Conservation (phyloP, 1,140 invertebrate genomes). For the Dreissena polymorpha region DNA sequence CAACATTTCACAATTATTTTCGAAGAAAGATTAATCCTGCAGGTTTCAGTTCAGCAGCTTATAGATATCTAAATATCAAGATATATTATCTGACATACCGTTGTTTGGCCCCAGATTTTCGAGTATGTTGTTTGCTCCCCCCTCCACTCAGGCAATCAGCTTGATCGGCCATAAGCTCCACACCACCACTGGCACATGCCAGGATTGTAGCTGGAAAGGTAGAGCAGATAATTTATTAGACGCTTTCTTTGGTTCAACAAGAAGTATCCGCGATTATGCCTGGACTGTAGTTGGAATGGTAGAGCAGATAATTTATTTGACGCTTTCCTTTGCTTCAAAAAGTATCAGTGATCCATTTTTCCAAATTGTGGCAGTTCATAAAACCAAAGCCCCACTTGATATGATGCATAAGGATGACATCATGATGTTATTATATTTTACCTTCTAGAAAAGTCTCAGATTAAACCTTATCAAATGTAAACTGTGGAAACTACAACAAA, state of each 20-base stretch:
- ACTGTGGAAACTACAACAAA: no score
- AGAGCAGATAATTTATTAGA: background rate
- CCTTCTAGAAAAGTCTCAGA: no score
- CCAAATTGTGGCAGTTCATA: background rate
- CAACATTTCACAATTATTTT: background rate
- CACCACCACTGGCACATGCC: slow-evolving; percentile 56
- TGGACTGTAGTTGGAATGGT: background rate
- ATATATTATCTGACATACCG: background rate
- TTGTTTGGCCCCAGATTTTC: slow-evolving; percentile 48
- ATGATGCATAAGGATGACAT: background rate
- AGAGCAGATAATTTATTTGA: no score
- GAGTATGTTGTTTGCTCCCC: slow-evolving; percentile 51
- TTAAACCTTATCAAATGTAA: no score
- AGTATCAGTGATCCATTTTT: no score
- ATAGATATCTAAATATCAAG: background rate
- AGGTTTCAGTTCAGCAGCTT: background rate
- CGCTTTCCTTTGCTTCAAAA: no score
- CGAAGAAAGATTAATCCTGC: background rate
- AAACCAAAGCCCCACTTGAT: background rate
- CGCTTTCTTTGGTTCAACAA: background rate
- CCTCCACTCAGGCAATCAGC: slow-evolving; percentile 51
- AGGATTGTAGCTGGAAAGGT: slow-evolving; percentile 46
- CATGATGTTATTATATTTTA: background rate
- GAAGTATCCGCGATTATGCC: background rate
- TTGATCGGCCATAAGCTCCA: slow-evolving; percentile 57